Evolutionary conservation across 1,140 invertebrate species (phyloP).

Genomic region (Camponotus floridanus): DNA sequence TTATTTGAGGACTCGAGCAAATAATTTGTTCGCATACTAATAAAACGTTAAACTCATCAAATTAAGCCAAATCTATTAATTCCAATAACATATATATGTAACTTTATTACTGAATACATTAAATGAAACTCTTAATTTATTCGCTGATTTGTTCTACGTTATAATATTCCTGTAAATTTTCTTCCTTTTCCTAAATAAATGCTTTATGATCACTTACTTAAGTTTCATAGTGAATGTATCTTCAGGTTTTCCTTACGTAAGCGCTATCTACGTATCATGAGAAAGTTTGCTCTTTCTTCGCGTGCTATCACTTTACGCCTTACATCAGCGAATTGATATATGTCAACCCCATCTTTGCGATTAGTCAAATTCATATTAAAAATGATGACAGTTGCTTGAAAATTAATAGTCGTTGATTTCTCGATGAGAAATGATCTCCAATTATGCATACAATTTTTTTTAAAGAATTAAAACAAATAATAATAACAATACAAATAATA

Average conservation of each 20-base stretch:
- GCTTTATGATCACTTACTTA: background rate
- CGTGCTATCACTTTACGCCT: constrained; percentile 32
- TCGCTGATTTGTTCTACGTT: background rate
- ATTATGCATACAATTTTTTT: background rate
- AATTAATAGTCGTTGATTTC: background rate
- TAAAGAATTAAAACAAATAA: background rate
- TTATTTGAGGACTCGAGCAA: background rate
- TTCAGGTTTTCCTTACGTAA: background rate
- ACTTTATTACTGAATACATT: background rate
- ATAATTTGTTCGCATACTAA: background rate
- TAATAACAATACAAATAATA: too few relatives aligned
- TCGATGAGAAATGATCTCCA: background rate
- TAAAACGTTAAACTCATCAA: background rate
- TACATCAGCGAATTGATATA: constrained; percentile 25
- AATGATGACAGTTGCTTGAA: constrained; percentile 12
- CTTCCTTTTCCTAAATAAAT: background rate
- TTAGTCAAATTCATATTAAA: background rate
- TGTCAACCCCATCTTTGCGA: background rate
- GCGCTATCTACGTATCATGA: background rate
- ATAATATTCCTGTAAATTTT: background rate
- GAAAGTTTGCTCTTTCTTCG: constrained; percentile 42
- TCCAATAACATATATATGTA: background rate
- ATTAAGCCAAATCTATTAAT: background rate
- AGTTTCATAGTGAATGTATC: background rate
- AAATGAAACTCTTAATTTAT: background rate